Evolutionary conservation across 2,888 invertebrate genomes (phyloP).

Genomic region (Tachystola acroxantha): DNA sequence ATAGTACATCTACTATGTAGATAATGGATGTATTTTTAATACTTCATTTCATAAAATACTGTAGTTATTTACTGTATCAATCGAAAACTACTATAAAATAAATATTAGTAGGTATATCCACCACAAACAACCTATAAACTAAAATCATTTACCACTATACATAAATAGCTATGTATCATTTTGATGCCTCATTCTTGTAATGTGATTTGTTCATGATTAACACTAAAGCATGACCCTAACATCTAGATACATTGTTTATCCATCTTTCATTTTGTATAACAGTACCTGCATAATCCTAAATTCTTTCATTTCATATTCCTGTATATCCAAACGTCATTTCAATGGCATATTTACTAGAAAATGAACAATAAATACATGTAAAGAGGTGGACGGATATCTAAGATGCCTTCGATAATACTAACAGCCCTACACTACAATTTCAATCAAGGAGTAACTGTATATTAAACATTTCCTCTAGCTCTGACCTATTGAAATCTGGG

Average conservation of each 20-base stretch:
- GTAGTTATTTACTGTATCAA: conserved; percentile 12
- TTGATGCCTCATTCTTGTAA: not conserved
- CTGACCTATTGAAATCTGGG: conserved; percentile 62
- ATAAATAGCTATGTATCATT: not conserved
- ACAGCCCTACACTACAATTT: conserved; percentile 29
- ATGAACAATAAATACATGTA: conserved; percentile 4
- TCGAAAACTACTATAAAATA: conserved; percentile 13
- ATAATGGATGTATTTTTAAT: conserved; percentile 19
- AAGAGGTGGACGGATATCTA: conserved; percentile 42
- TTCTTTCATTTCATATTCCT: not conserved
- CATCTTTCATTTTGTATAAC: not conserved
- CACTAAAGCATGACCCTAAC: conserved; percentile 1
- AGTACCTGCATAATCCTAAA: conserved; percentile 1
- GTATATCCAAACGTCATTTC: not conserved
- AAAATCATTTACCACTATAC: conserved; percentile 7
- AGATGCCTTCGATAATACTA: conserved; percentile 27
- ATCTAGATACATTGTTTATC: not conserved
- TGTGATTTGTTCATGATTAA: not conserved
- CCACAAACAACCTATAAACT: conserved; percentile 30
- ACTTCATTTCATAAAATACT: conserved; percentile 17
- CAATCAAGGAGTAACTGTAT: conserved; percentile 70
- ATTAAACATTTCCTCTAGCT: conserved; percentile 68
- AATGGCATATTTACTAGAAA: not conserved
- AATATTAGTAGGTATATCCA: conserved; percentile 30
- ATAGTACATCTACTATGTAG: conserved; percentile 23